Evolutionary conservation across 2,113 vertebrate species (phyloP), one percentile per base, ranked within the genome.

Genomic region (Sander vitreus): DNA sequence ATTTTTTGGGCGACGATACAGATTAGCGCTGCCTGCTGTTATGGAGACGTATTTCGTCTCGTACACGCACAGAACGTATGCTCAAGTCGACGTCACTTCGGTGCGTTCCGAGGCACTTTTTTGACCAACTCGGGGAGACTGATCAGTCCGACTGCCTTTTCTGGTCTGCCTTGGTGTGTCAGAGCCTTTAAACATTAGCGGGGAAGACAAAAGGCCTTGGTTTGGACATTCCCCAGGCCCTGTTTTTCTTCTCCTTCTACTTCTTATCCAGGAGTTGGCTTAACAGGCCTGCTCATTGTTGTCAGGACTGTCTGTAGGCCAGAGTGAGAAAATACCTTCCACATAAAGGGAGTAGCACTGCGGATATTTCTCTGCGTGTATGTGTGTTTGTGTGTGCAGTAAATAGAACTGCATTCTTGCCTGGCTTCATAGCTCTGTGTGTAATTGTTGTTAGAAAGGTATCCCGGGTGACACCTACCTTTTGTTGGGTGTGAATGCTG

Each of bases 281-380:
- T 88, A 93, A 94, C 93, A 93, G 88, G 91, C 89, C 76, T 76
- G 73, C 90, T 94, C 86, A 93, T 93, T 93, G 93, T 94, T 94
- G 90, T 94, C 91, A 88, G 62, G 63, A 78, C 86, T 79, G 87
- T 93, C 94, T 92, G 81, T 91, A 58, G 84, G 73, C 84, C 88
- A 91, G 88, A 81, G 90, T 88, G 73, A 86, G 78, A 92, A 93
- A 93, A 91, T 92, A 89, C 87, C 85, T 93, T 92, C 73, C 86
- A 91, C 84, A 90, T 91, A 91, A 93, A 91, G 88, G 79, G 79
- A 86, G 85, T 62, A 86, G 78, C 60, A 58, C 83, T 81, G 79
- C 33, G 48, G 81, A 78, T 78, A 63, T 81, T 78, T 85, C 21
- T 87, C 50, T 90, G 71, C 75, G 78, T 82, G 62, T 64, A 23